phyloP scores from a whole-genome alignment of 1,140 invertebrate species.

The Homarus americanus region DNA sequence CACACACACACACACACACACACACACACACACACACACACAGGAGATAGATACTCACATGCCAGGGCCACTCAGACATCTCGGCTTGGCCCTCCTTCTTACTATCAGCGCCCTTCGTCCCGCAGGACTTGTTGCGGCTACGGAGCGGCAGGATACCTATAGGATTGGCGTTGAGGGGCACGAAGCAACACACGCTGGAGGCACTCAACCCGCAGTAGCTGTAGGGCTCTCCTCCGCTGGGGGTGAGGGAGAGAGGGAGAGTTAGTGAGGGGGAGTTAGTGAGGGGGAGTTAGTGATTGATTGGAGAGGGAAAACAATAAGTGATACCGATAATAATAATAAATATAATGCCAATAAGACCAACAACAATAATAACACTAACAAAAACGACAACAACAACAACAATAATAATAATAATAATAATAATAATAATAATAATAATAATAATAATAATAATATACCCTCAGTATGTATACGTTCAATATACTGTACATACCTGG shows the following conservation, averaged over 20 bases:
- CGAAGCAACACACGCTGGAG: constrained; percentile 79
- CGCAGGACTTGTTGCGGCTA: constrained; percentile 75
- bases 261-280: too few species aligned
- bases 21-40: constrained; percentile 30
- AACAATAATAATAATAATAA: constrained; percentile 30
- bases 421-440: too few species aligned
- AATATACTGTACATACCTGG: too few species aligned
- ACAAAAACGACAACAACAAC: too few species aligned
- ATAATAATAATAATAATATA: too few species aligned
- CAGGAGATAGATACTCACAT: constrained; percentile 77
- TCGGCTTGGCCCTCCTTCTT: constrained; percentile 77
- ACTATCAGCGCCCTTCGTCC: constrained; percentile 77
- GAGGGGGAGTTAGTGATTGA: too few species aligned
- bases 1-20: constrained; percentile 25
- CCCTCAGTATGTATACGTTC: too few species aligned
- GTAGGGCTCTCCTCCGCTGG: constrained; percentile 78
- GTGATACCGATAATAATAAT: too few species aligned
- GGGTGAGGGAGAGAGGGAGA: too few species aligned
- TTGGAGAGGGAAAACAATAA: too few species aligned
- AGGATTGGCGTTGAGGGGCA: constrained; percentile 76
- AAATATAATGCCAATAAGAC: too few species aligned
- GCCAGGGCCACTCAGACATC: constrained; percentile 80
- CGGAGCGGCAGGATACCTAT: constrained; percentile 76
- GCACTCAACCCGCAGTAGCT: constrained; percentile 79
- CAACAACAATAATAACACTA: too few species aligned